Evolutionary conservation across 2,888 invertebrate genomes (phyloP).

Genomic region (Agonopterix heracliana): DNA sequence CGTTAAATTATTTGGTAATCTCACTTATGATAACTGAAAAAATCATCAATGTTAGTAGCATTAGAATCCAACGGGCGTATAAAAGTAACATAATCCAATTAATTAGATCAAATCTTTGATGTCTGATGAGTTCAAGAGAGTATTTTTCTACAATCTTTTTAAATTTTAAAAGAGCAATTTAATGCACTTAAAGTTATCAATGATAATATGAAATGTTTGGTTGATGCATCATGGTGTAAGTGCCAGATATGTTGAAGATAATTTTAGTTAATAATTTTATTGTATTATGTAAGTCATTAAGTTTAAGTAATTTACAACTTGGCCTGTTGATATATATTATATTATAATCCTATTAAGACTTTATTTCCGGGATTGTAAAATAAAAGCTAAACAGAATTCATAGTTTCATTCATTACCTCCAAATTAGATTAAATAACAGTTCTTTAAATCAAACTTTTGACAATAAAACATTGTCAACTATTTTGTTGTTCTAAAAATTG

Average conservation of each 20-base stretch:
- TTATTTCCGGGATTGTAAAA: conserved; percentile 77
- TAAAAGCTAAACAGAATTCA: conserved; percentile 58
- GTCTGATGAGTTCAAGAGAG: conserved; percentile 62
- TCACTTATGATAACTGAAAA: conserved; percentile 58
- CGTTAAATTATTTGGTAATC: conserved; percentile 32
- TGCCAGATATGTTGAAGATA: conserved; percentile 74
- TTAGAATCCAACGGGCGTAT: conserved; percentile 42
- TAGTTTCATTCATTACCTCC: conserved; percentile 35
- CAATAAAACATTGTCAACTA: conserved; percentile 16
- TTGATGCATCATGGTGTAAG: conserved; percentile 68
- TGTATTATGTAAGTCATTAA: conserved; percentile 76
- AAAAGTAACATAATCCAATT: conserved; percentile 43
- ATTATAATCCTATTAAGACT: conserved; percentile 75
- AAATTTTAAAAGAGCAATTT: conserved; percentile 59
- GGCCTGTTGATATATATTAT: conserved; percentile 76
- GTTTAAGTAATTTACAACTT: conserved; percentile 77
- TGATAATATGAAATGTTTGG: conserved; percentile 52
- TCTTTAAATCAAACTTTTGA: neutral
- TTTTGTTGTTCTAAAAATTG: conserved; percentile 83
- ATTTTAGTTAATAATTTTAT: conserved; percentile 76
- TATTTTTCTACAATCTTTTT: conserved; percentile 75
- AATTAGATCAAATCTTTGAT: conserved; percentile 57
- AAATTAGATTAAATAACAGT: neutral
- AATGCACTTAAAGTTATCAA: conserved; percentile 66
- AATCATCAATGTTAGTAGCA: conserved; percentile 28